Evolutionary conservation across 2,797 vertebrate species (phyloP).

Genomic region (Crenuchus spilurus): DNA sequence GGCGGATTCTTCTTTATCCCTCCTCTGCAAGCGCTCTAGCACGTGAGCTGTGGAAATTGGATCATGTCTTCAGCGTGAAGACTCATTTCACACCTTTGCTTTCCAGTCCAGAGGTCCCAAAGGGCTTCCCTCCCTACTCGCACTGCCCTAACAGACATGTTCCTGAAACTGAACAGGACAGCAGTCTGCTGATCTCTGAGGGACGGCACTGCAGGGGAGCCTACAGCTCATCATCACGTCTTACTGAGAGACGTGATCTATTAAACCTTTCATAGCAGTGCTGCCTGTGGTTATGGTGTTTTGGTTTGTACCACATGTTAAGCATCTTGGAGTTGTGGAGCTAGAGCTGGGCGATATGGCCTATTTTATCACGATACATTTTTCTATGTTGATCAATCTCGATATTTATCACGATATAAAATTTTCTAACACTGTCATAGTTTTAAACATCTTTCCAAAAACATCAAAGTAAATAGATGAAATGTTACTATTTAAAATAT

Average conservation of each 20-base stretch:
- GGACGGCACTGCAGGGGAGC: neutral
- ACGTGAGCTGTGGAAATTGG: neutral
- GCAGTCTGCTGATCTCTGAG: neutral
- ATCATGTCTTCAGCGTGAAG: conserved; percentile 13
- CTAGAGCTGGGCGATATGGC: too few relatives aligned
- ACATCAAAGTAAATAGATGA: too few relatives aligned
- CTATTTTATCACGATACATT: too few relatives aligned
- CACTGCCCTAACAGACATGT: neutral
- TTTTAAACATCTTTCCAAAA: too few relatives aligned
- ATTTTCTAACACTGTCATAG: too few relatives aligned
- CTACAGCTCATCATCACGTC: neutral
- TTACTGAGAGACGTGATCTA: neutral
- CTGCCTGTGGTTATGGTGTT: too few relatives aligned
- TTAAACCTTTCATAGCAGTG: too few relatives aligned
- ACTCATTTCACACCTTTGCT: conserved; percentile 30
- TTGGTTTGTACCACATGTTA: too few relatives aligned
- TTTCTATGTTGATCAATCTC: too few relatives aligned
- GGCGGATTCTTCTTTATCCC: neutral
- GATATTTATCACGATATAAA: too few relatives aligned
- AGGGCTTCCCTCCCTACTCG: neutral
- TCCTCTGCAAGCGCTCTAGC: neutral
- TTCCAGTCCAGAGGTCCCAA: conserved; percentile 1
- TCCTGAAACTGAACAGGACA: neutral
- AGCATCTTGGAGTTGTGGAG: too few relatives aligned
- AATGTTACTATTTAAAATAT: too few relatives aligned